Evolutionary conservation across 2,888 invertebrate genomes (phyloP), one percentile per base, ranked within the genome.

Genomic region (Diarsia mendica): DNA sequence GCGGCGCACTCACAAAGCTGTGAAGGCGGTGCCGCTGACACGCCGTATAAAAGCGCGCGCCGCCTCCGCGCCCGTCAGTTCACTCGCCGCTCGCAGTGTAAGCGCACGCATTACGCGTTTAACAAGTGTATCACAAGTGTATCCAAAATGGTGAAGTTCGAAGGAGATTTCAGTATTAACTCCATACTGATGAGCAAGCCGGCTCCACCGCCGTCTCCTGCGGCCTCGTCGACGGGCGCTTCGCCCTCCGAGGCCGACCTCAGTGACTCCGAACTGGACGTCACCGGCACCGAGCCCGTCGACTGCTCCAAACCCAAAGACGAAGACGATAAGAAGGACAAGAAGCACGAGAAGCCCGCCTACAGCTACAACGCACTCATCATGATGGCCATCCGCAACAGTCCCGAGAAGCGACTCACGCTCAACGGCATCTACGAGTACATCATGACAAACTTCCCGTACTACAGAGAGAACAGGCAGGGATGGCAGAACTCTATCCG

Each of bases 401-500:
- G 99, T 91, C 98, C 98, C 0, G 99, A 99, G 91, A 99, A 99
- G 91, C 97, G 99, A 1, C 97, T 99, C 20, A 99, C 99, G 0
- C 97, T 99, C 20, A 99, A 99, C 94, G 99, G 99, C 69, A 99
- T 99, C 92, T 99, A 99, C 97, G 99, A 99, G 94, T 99, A 99
- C 96, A 99, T 99, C 90, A 99, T 99, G 99, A 98, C 98, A 70
- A 99, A 99, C 94, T 99, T 99, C 93, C 99, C 99, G 0, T 99
- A 99, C 96, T 99, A 99, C 95, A 97, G 98, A 66, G 99, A 99
- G 94, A 99, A 99, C 96, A 98, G 99, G 85, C 99, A 99, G 91
- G 99, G 99, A 60, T 99, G 99, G 99, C 99, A 99, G 95, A 99
- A 99, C 95, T 99, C 99, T 1, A 99, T 99, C 88, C 97, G 99